Percentiles rank a stretch among this genome's conserved stretches.
Evolutionary conservation across 2,888 invertebrate genomes (phyloP).

Genomic region (Tanypteryx hageni): DNA sequence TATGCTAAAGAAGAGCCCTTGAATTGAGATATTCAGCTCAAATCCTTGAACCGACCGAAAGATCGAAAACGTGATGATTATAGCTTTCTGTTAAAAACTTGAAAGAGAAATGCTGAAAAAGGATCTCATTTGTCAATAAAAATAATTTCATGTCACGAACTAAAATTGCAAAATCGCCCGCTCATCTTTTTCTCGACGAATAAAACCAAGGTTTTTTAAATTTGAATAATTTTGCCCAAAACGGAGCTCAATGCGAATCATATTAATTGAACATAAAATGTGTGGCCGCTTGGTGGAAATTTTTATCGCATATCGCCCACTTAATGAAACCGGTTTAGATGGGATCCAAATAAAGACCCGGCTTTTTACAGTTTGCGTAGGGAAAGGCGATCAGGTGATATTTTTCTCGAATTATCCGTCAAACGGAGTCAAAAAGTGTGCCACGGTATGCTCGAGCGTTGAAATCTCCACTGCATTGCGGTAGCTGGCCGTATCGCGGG

Average conservation of each 20-base stretch:
- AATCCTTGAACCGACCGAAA: too few species aligned
- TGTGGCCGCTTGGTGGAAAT: neutral
- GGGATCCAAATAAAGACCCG: constrained; percentile 37
- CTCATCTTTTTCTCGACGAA: neutral
- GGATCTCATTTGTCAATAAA: too few species aligned
- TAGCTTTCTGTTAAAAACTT: too few species aligned
- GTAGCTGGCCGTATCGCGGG: neutral
- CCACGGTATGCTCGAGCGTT: neutral
- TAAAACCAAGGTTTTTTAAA: neutral
- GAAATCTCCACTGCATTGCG: neutral
- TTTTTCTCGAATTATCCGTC: neutral
- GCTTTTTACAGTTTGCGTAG: neutral
- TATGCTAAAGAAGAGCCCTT: too few species aligned
- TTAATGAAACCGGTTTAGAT: constrained; percentile 48
- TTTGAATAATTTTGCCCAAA: neutral
- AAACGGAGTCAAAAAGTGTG: neutral
- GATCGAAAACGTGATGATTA: too few species aligned
- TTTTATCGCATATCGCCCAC: neutral
- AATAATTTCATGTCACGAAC: neutral
- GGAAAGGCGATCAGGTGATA: neutral
- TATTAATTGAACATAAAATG: neutral
- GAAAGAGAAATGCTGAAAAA: too few species aligned
- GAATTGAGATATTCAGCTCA: too few species aligned
- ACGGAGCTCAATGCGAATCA: neutral
- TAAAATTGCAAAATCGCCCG: neutral